Conservation (phyloP, 1,140 invertebrate genomes). For the Heliconius melpomene region DNA sequence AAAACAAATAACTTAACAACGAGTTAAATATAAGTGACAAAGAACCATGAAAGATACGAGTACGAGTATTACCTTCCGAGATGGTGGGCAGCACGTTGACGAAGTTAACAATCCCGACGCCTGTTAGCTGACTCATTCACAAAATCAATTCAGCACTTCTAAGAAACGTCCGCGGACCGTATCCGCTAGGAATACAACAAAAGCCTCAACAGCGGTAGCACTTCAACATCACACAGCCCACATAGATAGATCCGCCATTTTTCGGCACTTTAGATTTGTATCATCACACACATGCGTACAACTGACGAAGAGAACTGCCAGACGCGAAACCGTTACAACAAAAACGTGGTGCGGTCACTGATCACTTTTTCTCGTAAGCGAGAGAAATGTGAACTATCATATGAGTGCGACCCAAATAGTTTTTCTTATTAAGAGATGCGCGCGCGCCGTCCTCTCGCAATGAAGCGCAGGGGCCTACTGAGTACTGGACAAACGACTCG, state of each 20-base stretch:
- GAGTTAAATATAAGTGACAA: slow-evolving; percentile 9
- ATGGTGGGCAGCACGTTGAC: slow-evolving; percentile 79
- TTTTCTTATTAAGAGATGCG: slow-evolving; percentile 47
- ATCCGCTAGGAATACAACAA: slow-evolving; percentile 49
- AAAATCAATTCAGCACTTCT: slow-evolving; percentile 65
- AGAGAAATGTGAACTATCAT: slow-evolving; percentile 64
- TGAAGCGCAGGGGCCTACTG: slow-evolving; percentile 70
- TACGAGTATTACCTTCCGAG: slow-evolving; percentile 65
- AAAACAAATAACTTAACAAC: not conserved
- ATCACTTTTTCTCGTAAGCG: slow-evolving; percentile 64
- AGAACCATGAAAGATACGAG: slow-evolving; percentile 31
- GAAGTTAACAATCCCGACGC: slow-evolving; percentile 77
- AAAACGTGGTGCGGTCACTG: slow-evolving; percentile 52
- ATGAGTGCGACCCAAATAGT: slow-evolving; percentile 66
- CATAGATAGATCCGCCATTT: slow-evolving; percentile 62
- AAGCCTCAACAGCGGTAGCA: slow-evolving; percentile 59
- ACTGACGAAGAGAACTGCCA: slow-evolving; percentile 36
- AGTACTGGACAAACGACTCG: slow-evolving; percentile 32
- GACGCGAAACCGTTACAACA: slow-evolving; percentile 52
- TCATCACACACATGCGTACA: slow-evolving; percentile 43
- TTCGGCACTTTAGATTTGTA: slow-evolving; percentile 52
- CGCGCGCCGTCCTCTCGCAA: slow-evolving; percentile 60
- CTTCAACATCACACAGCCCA: slow-evolving; percentile 72
- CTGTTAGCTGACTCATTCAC: slow-evolving; percentile 79
- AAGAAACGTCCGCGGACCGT: slow-evolving; percentile 56